A percentile compares a stretch with the other conserved stretches of the same genome.
These are phyloP conservation scores for Epinotia bilunana DNA, from an alignment of 2,888 invertebrate genomes.

Conservation along the genomic window DNA sequence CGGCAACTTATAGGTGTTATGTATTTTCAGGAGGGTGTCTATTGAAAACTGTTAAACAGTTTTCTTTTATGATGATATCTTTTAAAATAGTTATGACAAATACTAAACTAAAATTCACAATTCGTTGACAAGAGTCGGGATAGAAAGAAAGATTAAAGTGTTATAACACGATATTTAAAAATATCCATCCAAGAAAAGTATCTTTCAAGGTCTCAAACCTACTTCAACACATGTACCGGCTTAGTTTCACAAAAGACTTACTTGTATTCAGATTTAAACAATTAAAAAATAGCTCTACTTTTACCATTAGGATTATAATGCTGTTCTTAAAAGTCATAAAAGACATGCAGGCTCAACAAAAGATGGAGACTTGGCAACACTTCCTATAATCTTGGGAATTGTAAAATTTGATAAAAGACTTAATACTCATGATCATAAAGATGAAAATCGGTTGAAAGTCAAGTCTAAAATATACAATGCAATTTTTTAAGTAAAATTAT, in stretches of 20 bases:
- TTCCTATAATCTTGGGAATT: background rate
- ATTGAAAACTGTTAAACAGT: too few species aligned
- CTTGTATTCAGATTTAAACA: constrained; percentile 5
- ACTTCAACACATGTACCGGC: background rate
- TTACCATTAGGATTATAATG: constrained; percentile 7
- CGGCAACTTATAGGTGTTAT: too few species aligned
- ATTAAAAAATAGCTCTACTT: background rate
- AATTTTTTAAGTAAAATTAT: constrained; percentile 15
- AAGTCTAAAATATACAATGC: constrained; percentile 6
- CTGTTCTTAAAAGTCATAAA: constrained; percentile 28
- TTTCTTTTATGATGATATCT: too few species aligned
- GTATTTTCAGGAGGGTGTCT: too few species aligned
- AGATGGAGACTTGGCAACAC: background rate
- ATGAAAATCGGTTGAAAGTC: background rate
- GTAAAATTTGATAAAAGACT: background rate
- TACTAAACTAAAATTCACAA: too few species aligned
- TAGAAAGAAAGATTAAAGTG: background rate
- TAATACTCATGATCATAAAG: background rate
- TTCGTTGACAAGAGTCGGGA: too few species aligned
- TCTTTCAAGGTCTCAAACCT: background rate
- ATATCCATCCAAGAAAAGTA: background rate
- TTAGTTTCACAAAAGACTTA: constrained; percentile 1
- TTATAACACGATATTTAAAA: background rate
- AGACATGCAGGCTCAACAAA: constrained; percentile 11
- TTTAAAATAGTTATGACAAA: too few species aligned